phyloP scores from a whole-genome alignment of 2,888 invertebrate species.

The Rhamphomyia laevipes region DNA sequence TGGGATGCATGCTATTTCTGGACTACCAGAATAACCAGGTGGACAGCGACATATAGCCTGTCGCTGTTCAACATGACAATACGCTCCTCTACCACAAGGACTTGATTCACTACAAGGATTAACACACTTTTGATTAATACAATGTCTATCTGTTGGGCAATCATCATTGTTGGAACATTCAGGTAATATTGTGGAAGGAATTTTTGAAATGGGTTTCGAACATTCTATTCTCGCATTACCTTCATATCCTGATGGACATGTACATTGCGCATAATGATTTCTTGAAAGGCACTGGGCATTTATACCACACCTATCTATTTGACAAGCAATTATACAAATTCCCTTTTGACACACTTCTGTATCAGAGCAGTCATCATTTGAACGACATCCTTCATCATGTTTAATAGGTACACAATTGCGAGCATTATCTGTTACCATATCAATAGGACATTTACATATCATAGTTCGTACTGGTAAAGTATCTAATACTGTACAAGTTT shows the following conservation, averaged over 20 bases:
- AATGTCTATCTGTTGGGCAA: conserved; percentile 61
- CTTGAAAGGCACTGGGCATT: conserved; percentile 70
- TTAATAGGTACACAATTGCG: conserved; percentile 56
- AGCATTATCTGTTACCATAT: conserved; percentile 60
- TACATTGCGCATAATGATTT: conserved; percentile 65
- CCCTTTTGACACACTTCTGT: conserved; percentile 65
- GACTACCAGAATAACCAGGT: conserved; percentile 60
- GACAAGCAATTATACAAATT: conserved; percentile 67
- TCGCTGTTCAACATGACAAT: conserved; percentile 69
- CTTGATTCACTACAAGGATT: conserved; percentile 61
- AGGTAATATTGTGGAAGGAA: conserved; percentile 28
- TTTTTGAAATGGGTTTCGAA: conserved; percentile 27
- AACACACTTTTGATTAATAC: conserved; percentile 62
- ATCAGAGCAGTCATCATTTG: conserved; percentile 63
- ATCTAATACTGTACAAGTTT: conserved; percentile 67
- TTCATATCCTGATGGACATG: conserved; percentile 63
- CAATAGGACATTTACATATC: conserved; percentile 75
- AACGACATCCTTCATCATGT: conserved; percentile 49
- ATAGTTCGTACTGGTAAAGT: conserved; percentile 70
- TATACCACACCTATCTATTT: conserved; percentile 63
- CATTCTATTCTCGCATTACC: conserved; percentile 75
- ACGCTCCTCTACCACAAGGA: conserved; percentile 67
- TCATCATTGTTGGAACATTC: conserved; percentile 72
- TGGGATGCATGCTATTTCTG: conserved; percentile 59
- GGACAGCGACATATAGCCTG: conserved; percentile 72